Percentiles rank a stretch among this genome's conserved stretches.
phyloP scores from a whole-genome alignment of 2,797 vertebrate genomes.

The Anisognathus igniventris region DNA sequence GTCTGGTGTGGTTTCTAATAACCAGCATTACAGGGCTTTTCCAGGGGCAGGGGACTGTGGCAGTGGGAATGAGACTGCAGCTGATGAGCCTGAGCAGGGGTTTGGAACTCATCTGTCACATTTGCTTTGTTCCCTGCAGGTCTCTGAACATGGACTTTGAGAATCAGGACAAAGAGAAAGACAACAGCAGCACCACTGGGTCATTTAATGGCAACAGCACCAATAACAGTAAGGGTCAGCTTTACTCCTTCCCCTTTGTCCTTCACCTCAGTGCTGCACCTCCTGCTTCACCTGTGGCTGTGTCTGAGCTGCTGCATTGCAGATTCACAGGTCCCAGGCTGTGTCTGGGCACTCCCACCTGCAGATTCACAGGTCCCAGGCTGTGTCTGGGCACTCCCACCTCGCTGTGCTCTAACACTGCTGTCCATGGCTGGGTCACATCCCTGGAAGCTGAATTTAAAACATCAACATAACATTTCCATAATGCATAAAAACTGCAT shows the following conservation, averaged over 20 bases:
- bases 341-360: not conserved
- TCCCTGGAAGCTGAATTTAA: not conserved
- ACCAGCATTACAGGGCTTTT: not conserved
- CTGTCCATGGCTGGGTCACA: not conserved
- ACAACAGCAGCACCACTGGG: conserved; percentile 81
- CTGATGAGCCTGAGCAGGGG: not conserved
- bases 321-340: too few relatives aligned
- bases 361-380: not conserved
- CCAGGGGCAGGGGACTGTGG: not conserved
- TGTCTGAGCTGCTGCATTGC: not conserved
- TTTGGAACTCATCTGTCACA: not conserved
- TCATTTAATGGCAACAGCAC: conserved; percentile 90
- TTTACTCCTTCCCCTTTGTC: not conserved
- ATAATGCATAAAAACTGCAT: not conserved
- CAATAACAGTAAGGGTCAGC: conserved; percentile 91
- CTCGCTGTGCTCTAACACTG: not conserved
- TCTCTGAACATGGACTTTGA: conserved; percentile 99
- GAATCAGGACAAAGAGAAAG: conserved; percentile 99
- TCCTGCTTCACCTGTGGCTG: not conserved
- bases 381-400: not conserved
- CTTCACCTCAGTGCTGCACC: not conserved
- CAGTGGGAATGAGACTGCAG: not conserved
- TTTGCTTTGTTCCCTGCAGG: conserved; percentile 70
- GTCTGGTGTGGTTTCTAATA: not conserved
- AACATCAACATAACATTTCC: not conserved